Conservation (phyloP, 1,140 invertebrate species). For the Brachionus rubens region DNA sequence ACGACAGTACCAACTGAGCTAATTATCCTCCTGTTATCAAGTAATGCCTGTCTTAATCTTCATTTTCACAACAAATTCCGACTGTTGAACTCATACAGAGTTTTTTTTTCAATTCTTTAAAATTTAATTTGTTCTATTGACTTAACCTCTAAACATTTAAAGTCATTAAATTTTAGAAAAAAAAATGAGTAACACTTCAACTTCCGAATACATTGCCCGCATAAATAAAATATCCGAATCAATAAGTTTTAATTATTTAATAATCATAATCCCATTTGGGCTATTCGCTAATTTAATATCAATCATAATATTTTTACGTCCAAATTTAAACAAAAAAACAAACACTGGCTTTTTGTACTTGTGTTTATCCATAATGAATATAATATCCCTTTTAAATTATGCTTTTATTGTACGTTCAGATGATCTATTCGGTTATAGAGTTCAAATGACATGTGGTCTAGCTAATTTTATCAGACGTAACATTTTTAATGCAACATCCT, state of each 20-base stretch:
- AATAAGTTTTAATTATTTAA: conserved; percentile 19
- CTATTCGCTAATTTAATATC: neutral
- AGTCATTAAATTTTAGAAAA: neutral
- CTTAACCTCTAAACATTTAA: neutral
- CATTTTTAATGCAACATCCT: conserved; percentile 29
- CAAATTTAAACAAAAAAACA: neutral
- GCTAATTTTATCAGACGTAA: neutral
- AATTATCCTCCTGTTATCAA: no score
- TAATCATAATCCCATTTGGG: conserved; percentile 21
- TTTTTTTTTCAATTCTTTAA: no score
- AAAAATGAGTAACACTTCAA: neutral
- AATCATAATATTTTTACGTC: neutral
- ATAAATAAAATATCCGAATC: neutral
- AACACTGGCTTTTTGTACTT: conserved; percentile 32
- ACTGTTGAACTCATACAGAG: no score
- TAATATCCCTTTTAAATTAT: conserved; percentile 9
- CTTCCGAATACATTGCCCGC: neutral
- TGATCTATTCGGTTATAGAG: conserved; percentile 12
- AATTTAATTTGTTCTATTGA: no score
- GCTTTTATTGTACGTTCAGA: conserved; percentile 1
- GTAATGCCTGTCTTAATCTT: no score
- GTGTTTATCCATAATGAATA: conserved; percentile 34
- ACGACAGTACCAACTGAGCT: no score
- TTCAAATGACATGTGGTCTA: neutral
- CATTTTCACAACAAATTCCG: neutral